These are phyloP conservation scores for Holothuria glaberrima DNA, from an alignment of 35 echinoderm and acorn worm species.

Conservation along the genomic window DNA sequence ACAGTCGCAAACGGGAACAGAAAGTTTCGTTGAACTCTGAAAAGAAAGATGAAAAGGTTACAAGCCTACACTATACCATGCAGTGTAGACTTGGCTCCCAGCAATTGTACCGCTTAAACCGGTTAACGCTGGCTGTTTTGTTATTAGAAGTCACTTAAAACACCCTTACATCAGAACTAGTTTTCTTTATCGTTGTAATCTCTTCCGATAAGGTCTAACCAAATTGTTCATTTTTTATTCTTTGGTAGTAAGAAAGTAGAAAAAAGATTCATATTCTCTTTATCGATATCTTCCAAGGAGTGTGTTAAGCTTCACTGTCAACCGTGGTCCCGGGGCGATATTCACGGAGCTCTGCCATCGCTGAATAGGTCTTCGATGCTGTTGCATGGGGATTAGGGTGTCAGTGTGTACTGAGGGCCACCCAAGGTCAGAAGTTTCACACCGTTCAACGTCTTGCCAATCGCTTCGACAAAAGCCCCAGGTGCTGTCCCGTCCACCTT, in stretches of 20 bases:
- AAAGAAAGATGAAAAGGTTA: background rate
- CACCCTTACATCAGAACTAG: background rate
- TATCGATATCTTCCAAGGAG: background rate
- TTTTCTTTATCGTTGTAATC: constrained; percentile 46
- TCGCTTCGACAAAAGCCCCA: too few relatives aligned
- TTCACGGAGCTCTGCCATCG: constrained; percentile 11
- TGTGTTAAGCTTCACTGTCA: constrained; percentile 11
- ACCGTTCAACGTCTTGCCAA: background rate
- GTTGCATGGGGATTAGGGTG: background rate
- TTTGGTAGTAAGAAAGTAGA: background rate
- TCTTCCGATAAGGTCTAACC: background rate
- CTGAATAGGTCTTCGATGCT: background rate
- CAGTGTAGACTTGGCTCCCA: too few relatives aligned
- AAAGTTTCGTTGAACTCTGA: constrained; percentile 25
- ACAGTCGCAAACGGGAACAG: constrained; percentile 34
- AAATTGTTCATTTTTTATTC: constrained; percentile 26
- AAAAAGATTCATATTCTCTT: constrained; percentile 30
- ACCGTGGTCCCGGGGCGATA: constrained; percentile 18
- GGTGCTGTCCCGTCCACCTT: too few relatives aligned
- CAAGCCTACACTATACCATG: too few relatives aligned
- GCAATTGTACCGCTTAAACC: too few relatives aligned
- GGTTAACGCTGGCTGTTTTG: background rate
- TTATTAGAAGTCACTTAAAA: constrained; percentile 18
- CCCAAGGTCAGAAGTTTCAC: constrained; percentile 34
- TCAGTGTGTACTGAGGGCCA: constrained; percentile 35